Evolutionary conservation across 2,113 vertebrate species (phyloP), one percentile per base, ranked within the genome.

Genomic region (Pteruthius melanotis): DNA sequence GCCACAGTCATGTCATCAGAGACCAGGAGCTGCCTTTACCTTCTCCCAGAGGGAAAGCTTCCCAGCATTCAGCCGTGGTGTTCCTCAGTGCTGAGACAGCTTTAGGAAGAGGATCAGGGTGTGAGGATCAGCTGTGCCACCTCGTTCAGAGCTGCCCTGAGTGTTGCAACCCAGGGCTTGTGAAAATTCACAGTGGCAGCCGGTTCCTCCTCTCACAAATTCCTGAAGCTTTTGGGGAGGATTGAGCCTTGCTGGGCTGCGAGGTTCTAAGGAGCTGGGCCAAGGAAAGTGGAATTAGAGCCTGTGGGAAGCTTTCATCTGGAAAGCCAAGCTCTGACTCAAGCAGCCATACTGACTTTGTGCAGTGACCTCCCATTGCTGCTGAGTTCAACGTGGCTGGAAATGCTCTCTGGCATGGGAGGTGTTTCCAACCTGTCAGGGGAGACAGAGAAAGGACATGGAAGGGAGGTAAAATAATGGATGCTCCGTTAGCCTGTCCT

Each of bases 111-210:
- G 35, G 39, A 60, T n/a, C 7, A 22, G 33, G 10, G 33, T 78
- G 52, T 30, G 65, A 81, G 40, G 40, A 66, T 42, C 59, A 50
- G 54, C 59, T 49, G 30, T 71, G 50, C 19, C 56, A 53, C 26
- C 26, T 39, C 12, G 5, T 24, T 72, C 84, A 72, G 68, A 89
- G 39, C 68, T 57, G 53, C 37, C 35, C 72, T 47, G 23, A 13
- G 13, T 40, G 31, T 2, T 53, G 37, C 50, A 47, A 7, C 37
- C 37, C 31, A 2, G 44, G 35, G 24, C 22, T 76, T 53, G 22
- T 60, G 13, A 52, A 64, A 92, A 72, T 45, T 69, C 42, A 19
- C 4, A 0, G 0, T 6, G 53, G 24, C 0, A 0, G 57, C 19
- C 57, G 54, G 17, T 66, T 49, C 31, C 72, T 83, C 19, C 44